Base-by-base conservation (phyloP, 2,113 vertebrate genomes). In the Ammodytes marinus region DNA sequence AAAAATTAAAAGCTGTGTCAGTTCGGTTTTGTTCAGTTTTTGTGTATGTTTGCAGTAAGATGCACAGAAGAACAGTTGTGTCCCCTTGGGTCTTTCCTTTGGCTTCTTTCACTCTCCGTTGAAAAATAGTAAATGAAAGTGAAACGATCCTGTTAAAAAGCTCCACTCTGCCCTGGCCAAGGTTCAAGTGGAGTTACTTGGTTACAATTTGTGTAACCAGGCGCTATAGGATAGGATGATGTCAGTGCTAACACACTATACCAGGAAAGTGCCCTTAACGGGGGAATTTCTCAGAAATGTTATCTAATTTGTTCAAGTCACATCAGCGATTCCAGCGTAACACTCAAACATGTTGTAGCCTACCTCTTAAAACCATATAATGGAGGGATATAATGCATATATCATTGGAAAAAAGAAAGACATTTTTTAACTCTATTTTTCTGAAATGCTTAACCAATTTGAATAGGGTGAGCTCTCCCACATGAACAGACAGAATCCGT, bases 131-230 rank as follows among this genome's bases (percentile, higher is more conserved):
- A 7, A 40, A 3, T 14, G 42, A 53, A 35, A 59, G n/a, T 11
- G 6, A 45, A 2, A 3, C 1, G 27, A 49, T 55, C 2, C 8
- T 50, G 39, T 74, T 7, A 64, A 76, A 74, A 61, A 39, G 64
- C 69, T 50, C 3, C 19, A 52, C 37, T 72, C 39, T 60, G 19
- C 45, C 71, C n/a, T 75, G 88, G 60, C 72, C 92, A 93, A 90
- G 76, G 94, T 91, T 93, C 92, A 94, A 92, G 90, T 88, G 61
- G 77, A 83, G 80, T 65, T 55, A 80, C 76, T 59, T 72, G 65
- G 88, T 89, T 84, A 81, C 87, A 55, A 13, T 27, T 27, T 64
- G 63, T 55, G 80, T 90, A 87, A 80, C 85, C 74, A 85, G 76
- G 82, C 78, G 68, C 59, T 69, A 59, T 83, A 79, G 61, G 64